Evolutionary conservation across 2,113 vertebrate species (phyloP).

Genomic region (Chaetura pelagica): DNA sequence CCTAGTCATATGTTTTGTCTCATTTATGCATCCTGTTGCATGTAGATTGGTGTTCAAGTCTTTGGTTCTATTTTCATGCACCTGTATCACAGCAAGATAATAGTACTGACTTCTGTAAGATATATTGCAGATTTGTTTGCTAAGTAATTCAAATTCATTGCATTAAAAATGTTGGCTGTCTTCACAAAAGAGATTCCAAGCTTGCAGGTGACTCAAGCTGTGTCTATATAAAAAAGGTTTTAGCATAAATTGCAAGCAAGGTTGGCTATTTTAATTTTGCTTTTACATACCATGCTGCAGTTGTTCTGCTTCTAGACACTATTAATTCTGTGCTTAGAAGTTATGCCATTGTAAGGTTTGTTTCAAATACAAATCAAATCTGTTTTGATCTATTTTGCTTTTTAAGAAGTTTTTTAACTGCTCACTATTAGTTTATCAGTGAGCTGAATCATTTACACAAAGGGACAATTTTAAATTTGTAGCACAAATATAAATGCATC

Average conservation of each 20-base stretch:
- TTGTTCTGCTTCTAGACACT: neutral
- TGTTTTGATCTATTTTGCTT: neutral
- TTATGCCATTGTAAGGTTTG: neutral
- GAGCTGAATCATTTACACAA: neutral
- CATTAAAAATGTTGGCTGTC: neutral
- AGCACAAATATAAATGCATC: neutral
- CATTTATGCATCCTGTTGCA: neutral
- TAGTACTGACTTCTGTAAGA: constrained; percentile 32
- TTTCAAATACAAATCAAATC: neutral
- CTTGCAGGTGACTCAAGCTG: neutral
- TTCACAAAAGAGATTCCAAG: neutral
- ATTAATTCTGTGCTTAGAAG: neutral
- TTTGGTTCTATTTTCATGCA: neutral
- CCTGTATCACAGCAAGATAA: constrained; percentile 4
- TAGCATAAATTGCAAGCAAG: neutral
- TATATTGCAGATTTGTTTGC: constrained; percentile 20
- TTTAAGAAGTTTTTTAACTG: neutral
- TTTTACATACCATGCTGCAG: neutral
- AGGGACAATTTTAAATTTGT: neutral
- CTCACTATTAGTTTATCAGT: neutral
- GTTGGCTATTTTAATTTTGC: neutral
- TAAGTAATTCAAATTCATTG: constrained; percentile 19
- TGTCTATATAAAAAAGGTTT: neutral
- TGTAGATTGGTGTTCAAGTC: neutral
- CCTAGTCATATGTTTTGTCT: neutral